Evolutionary conservation across 2,797 vertebrate species (phyloP).

Genomic region (Tangara arthus): DNA sequence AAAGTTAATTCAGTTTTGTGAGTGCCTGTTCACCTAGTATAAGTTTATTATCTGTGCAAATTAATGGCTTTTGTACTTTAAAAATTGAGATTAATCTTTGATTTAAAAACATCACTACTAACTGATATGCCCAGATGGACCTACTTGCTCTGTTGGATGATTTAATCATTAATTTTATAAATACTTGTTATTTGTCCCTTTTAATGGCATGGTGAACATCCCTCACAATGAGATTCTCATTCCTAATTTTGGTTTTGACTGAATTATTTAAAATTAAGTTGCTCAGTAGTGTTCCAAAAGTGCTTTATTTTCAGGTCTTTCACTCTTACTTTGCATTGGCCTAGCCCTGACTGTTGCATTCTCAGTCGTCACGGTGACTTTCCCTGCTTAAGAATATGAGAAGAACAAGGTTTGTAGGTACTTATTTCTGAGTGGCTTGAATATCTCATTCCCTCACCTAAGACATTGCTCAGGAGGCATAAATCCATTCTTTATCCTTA

Average conservation of each 20-base stretch:
- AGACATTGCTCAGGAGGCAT: not conserved
- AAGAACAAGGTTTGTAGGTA: not conserved
- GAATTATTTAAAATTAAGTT: conserved; percentile 3
- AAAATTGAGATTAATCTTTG: not conserved
- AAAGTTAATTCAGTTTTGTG: not conserved
- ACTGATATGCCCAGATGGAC: not conserved
- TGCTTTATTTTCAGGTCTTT: not conserved
- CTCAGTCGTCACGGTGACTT: rapidly evolving
- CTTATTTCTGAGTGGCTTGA: not conserved
- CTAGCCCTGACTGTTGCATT: not conserved
- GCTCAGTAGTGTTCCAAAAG: not conserved
- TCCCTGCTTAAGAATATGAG: not conserved
- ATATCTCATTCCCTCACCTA: not conserved
- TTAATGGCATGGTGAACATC: not conserved
- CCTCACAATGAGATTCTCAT: not conserved
- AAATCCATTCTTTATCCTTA: not conserved
- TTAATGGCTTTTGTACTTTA: not conserved
- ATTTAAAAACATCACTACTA: not conserved
- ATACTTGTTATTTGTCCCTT: not conserved
- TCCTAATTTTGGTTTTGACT: not conserved
- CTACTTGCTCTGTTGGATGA: not conserved
- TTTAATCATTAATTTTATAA: not conserved
- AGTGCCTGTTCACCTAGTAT: not conserved
- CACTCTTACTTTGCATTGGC: not conserved
- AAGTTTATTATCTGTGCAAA: not conserved